Percentiles rank a stretch among this genome's conserved stretches.
These are phyloP conservation scores for Drosophila subquinaria DNA, from an alignment of 2,888 invertebrate genomes.

Conservation along the genomic window DNA sequence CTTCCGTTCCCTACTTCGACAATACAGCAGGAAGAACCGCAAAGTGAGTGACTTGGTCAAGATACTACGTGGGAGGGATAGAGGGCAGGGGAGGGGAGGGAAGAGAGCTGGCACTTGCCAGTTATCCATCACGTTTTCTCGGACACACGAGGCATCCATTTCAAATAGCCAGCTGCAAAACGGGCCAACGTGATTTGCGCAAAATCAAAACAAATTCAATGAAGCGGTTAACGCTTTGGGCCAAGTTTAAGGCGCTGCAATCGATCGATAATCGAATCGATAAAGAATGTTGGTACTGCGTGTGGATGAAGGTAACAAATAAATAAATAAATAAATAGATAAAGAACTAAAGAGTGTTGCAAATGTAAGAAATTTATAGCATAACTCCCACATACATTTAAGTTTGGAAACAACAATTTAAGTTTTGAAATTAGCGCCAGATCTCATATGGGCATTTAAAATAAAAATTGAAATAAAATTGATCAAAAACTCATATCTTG, in stretches of 20 bases:
- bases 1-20: background rate
- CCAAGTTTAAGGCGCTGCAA: conserved; percentile 37
- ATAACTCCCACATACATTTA: too few species aligned
- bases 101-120: conserved; percentile 50
- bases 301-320: background rate
- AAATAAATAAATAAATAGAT: background rate
- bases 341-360: background rate
- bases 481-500: too few species aligned
- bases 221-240: conserved; percentile 16
- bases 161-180: conserved; percentile 69
- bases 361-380: too few species aligned
- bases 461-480: too few species aligned
- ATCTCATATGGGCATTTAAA: too few species aligned
- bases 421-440: too few species aligned
- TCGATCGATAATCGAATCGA: conserved; percentile 40
- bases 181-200: conserved; percentile 50
- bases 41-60: conserved; percentile 48
- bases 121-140: conserved; percentile 85
- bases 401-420: too few species aligned
- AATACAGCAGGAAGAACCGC: conserved; percentile 64
- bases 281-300: background rate
- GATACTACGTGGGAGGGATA: conserved; percentile 14
- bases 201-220: conserved; percentile 54
- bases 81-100: background rate
- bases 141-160: conserved; percentile 84